Percentiles rank a stretch among this genome's conserved stretches.
These are phyloP conservation scores for Asobara japonica DNA, from an alignment of 1,140 invertebrate genomes.

Conservation along the genomic window DNA sequence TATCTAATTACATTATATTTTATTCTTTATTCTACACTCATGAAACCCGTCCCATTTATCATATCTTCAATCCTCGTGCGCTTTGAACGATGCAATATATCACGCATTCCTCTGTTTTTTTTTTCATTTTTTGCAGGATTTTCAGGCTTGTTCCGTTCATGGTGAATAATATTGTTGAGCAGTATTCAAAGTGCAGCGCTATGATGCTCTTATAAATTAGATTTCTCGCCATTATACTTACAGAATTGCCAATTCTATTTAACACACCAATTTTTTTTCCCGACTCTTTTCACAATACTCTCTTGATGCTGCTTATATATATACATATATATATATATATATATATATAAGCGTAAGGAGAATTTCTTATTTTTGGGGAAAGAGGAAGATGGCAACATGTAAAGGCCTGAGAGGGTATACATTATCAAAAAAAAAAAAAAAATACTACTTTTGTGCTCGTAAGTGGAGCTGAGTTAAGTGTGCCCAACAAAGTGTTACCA, in stretches of 20 bases:
- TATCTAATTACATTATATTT: background rate
- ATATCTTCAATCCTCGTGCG: background rate
- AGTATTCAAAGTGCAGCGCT: background rate
- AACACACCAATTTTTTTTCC: background rate
- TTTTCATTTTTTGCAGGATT: constrained; percentile 35
- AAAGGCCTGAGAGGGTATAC: too few relatives aligned
- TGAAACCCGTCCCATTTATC: background rate
- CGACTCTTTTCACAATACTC: background rate
- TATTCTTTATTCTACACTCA: background rate
- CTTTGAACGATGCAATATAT: background rate
- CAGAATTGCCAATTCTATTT: background rate
- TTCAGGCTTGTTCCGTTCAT: background rate
- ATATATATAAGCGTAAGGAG: background rate
- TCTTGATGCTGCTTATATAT: background rate
- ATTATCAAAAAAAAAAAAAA: too few relatives aligned
- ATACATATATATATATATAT: background rate
- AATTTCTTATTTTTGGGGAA: background rate
- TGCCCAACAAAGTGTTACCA: too few relatives aligned
- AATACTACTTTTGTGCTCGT: too few relatives aligned
- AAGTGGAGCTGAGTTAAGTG: too few relatives aligned
- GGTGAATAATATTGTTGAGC: background rate
- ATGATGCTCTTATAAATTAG: background rate
- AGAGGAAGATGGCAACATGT: too few relatives aligned
- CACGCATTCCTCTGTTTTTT: background rate
- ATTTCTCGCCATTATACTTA: background rate